A percentile compares a stretch with the other conserved stretches of the same genome.
Evolutionary conservation across 1,140 invertebrate species (phyloP).

Genomic region (Aphidius gifuensis): DNA sequence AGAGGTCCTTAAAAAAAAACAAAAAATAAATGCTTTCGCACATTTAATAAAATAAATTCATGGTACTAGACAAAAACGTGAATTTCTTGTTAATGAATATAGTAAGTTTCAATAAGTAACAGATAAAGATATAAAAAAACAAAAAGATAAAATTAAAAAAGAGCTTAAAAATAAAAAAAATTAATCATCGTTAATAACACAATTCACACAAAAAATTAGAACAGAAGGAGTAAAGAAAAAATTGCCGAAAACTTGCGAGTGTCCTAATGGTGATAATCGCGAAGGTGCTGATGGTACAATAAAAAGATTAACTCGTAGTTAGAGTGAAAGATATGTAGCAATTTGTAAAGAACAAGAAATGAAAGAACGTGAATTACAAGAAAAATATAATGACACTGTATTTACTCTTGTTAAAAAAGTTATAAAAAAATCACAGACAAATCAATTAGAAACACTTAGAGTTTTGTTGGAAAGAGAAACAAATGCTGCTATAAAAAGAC

Average conservation of each 20-base stretch:
- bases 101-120: slow-evolving; percentile 56
- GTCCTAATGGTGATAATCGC: slow-evolving; percentile 46
- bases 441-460: slow-evolving; percentile 72
- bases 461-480: slow-evolving; percentile 70
- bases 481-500: slow-evolving; percentile 77
- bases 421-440: slow-evolving; percentile 72
- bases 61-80: slow-evolving; percentile 62
- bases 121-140: no score
- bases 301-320: slow-evolving; percentile 59
- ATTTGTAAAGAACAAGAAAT: slow-evolving; percentile 69
- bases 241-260: slow-evolving; percentile 41
- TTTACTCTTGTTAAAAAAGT: slow-evolving; percentile 75
- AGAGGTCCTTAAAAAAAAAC: slow-evolving; percentile 42
- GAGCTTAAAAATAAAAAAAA: no score
- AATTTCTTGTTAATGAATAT: slow-evolving; percentile 66
- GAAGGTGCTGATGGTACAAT: slow-evolving; percentile 53
- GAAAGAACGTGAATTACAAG: slow-evolving; percentile 74
- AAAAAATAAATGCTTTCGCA: slow-evolving; percentile 63
- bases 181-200: no score
- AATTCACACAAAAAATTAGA: no score
- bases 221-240: no score
- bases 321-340: slow-evolving; percentile 66
- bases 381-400: slow-evolving; percentile 81
- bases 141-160: no score
- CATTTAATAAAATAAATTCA: slow-evolving; percentile 68